phyloP scores from a whole-genome alignment of 2,888 invertebrate species.

The Eristalis intricaria region DNA sequence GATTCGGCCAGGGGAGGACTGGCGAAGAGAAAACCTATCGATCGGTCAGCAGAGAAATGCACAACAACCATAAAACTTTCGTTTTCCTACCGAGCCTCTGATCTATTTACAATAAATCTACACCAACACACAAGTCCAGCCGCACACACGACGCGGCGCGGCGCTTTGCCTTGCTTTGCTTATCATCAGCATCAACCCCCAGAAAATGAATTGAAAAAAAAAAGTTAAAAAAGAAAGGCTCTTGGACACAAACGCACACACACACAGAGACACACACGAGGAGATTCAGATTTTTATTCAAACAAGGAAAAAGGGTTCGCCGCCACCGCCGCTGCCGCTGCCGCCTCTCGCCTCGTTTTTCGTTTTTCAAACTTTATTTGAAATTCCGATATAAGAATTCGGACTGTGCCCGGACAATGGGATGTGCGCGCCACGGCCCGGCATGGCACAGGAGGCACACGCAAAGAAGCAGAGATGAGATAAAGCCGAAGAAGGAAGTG shows the following conservation, averaged over 20 bases:
- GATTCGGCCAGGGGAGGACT: neutral
- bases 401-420: slow-evolving; percentile 59
- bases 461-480: slow-evolving; percentile 37
- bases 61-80: slow-evolving; percentile 63
- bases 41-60: slow-evolving; percentile 70
- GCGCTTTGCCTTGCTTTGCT: neutral
- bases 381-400: slow-evolving; percentile 71
- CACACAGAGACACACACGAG: neutral
- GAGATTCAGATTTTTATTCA: slow-evolving; percentile 70
- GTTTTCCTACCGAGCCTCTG: slow-evolving; percentile 47
- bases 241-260: slow-evolving; percentile 46
- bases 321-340: no score
- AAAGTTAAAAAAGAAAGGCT: slow-evolving; percentile 16
- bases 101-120: slow-evolving; percentile 72
- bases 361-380: slow-evolving; percentile 68
- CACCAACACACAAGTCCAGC: slow-evolving; percentile 56
- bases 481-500: slow-evolving; percentile 47
- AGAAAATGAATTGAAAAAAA: slow-evolving; percentile 4
- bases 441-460: slow-evolving; percentile 30
- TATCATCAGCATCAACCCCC: slow-evolving; percentile 11
- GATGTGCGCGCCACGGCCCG: slow-evolving; percentile 2
- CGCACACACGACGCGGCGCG: slow-evolving; percentile 18
- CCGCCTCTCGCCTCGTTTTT: slow-evolving; percentile 19
- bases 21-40: slow-evolving; percentile 43
- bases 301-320: slow-evolving; percentile 60